These are phyloP conservation scores for Daboia siamensis DNA, from an alignment of 2,113 vertebrate genomes.

Conservation along the genomic window DNA sequence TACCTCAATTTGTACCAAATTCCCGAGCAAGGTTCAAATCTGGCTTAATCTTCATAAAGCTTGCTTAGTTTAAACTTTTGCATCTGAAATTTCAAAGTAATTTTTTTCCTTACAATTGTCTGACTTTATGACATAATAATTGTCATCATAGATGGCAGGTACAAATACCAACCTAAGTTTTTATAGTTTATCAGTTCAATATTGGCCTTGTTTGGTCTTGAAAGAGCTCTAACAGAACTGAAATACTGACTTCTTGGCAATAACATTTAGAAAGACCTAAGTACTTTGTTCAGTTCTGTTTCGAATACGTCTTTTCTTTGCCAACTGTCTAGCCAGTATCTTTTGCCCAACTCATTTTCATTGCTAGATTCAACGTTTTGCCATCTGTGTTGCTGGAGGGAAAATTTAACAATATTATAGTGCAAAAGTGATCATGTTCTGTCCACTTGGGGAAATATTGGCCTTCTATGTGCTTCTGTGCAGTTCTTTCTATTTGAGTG, in stretches of 20 bases:
- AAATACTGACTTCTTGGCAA: not conserved
- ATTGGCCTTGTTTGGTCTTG: not conserved
- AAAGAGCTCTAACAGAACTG: not conserved
- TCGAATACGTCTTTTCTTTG: not conserved
- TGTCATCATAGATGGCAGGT: not conserved
- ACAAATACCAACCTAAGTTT: not conserved
- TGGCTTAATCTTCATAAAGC: not conserved
- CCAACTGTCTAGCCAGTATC: not conserved
- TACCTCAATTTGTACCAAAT: not conserved
- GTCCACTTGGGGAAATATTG: not conserved
- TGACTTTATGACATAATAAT: not conserved
- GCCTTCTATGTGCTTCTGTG: not conserved
- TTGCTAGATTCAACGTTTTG: not conserved
- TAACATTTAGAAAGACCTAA: not conserved
- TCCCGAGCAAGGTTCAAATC: not conserved
- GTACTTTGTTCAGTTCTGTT: not conserved
- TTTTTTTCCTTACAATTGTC: not conserved
- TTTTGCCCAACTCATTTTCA: not conserved
- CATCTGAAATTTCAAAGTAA: not conserved
- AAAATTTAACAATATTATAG: not conserved
- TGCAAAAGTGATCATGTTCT: not conserved
- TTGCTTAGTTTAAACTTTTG: not conserved
- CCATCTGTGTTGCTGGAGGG: not conserved
- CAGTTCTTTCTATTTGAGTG: not conserved
- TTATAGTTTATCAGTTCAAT: not conserved